A percentile compares a stretch with the other conserved stretches of the same genome.
These are phyloP conservation scores for Ciconia stormi DNA, from an alignment of 2,113 vertebrate species.

Conservation along the genomic window DNA sequence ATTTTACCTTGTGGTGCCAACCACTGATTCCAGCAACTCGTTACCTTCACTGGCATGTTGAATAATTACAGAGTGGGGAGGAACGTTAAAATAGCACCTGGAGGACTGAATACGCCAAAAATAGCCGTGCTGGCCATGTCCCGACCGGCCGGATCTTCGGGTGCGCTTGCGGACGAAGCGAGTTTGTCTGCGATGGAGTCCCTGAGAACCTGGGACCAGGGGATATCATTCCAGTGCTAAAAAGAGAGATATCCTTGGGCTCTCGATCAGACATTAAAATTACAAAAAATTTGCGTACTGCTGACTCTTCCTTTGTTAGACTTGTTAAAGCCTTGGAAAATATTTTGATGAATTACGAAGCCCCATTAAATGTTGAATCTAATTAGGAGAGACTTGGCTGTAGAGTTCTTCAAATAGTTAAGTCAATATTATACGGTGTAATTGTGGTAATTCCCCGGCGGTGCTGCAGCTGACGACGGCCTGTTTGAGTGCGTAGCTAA, in stretches of 20 bases:
- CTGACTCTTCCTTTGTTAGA: not conserved
- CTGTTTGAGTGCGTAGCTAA: not conserved
- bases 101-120: not conserved
- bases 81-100: not conserved
- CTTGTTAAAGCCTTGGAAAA: slow-evolving; percentile 50
- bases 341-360: slow-evolving; percentile 41
- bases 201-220: not conserved
- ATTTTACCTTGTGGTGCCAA: not conserved
- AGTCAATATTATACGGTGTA: slow-evolving; percentile 34
- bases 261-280: not conserved
- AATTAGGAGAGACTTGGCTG: slow-evolving; percentile 56
- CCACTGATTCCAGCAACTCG: not conserved
- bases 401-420: slow-evolving; percentile 55
- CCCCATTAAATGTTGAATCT: slow-evolving; percentile 34
- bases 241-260: not conserved
- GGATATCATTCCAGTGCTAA: not conserved
- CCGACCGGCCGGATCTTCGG: fast-evolving
- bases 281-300: not conserved
- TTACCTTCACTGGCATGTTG: not conserved
- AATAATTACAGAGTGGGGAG: not conserved
- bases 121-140: not conserved
- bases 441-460: not conserved
- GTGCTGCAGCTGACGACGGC: not conserved
- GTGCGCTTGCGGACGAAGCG: not conserved
- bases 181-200: not conserved